Percentiles rank a stretch among this genome's conserved stretches.
Conservation (phyloP, 2,888 invertebrate species). For the Oscheius myriophilus region DNA sequence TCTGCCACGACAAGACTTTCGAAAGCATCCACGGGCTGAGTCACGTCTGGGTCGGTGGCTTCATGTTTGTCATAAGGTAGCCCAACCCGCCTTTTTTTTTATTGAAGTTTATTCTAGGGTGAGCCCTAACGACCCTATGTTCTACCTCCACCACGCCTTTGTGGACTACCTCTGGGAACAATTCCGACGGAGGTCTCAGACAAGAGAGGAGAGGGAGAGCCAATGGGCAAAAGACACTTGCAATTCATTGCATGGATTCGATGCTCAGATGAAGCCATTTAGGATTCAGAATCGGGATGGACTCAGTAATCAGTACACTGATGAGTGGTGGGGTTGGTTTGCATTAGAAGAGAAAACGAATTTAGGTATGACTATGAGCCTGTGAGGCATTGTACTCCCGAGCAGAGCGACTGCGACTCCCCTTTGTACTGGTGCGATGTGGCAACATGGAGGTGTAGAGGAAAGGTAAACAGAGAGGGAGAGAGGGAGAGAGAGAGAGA, state of each 20-base stretch:
- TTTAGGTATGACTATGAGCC: constrained; percentile 67
- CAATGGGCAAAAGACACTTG: constrained; percentile 67
- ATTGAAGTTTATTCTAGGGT: constrained; percentile 34
- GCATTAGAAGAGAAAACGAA: neutral
- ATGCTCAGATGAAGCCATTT: constrained; percentile 69
- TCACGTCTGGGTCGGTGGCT: constrained; percentile 70
- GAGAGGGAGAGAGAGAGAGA: too few relatives aligned
- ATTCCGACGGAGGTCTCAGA: constrained; percentile 64
- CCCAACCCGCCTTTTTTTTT: constrained; percentile 5
- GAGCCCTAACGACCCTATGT: constrained; percentile 61
- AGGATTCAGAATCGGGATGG: constrained; percentile 65
- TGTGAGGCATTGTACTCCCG: constrained; percentile 59
- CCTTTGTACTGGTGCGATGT: constrained; percentile 64
- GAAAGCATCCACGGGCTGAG: constrained; percentile 68
- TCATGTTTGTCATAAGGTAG: constrained; percentile 70
- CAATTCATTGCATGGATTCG: constrained; percentile 58
- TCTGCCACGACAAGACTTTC: constrained; percentile 69
- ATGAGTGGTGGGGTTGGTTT: constrained; percentile 47
- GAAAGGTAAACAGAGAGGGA: too few relatives aligned
- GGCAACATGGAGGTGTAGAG: constrained; percentile 58
- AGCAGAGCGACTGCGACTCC: constrained; percentile 57
- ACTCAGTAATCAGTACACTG: constrained; percentile 67
- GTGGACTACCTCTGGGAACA: constrained; percentile 69
- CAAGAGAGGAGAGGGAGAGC: constrained; percentile 59
- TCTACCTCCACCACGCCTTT: constrained; percentile 69